Evolutionary conservation across 2,888 invertebrate genomes (phyloP).

Genomic region (Stenichneumon culpator): DNA sequence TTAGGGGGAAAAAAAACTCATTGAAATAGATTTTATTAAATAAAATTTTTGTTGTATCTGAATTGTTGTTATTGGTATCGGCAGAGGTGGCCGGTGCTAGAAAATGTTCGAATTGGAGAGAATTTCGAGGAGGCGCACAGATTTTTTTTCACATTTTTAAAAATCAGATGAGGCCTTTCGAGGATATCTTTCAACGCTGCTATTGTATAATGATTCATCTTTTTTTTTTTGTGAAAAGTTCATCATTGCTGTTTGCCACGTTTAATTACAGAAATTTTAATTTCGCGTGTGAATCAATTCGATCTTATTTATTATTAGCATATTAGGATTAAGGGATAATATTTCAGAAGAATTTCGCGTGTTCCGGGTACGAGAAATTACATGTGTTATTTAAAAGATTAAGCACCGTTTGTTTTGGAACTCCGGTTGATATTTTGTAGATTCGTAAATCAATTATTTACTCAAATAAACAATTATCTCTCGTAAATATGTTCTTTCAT

Average conservation of each 20-base stretch:
- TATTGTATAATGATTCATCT: too few relatives aligned
- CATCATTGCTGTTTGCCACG: background rate
- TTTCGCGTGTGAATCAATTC: background rate
- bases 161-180: too few relatives aligned
- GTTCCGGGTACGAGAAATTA: background rate
- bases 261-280: background rate
- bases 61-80: too few relatives aligned
- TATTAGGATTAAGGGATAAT: background rate
- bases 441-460: background rate
- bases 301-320: background rate
- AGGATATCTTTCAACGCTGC: too few relatives aligned
- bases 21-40: too few relatives aligned
- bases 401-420: background rate
- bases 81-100: too few relatives aligned
- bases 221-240: too few relatives aligned
- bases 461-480: background rate
- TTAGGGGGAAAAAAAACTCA: too few relatives aligned
- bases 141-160: too few relatives aligned
- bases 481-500: background rate
- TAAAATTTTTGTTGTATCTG: too few relatives aligned
- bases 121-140: too few relatives aligned
- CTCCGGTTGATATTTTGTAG: background rate
- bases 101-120: too few relatives aligned
- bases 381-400: background rate
- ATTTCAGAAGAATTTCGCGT: background rate